Conservation (phyloP, 2,888 invertebrate genomes). For the Odontocolon sp. region DNA sequence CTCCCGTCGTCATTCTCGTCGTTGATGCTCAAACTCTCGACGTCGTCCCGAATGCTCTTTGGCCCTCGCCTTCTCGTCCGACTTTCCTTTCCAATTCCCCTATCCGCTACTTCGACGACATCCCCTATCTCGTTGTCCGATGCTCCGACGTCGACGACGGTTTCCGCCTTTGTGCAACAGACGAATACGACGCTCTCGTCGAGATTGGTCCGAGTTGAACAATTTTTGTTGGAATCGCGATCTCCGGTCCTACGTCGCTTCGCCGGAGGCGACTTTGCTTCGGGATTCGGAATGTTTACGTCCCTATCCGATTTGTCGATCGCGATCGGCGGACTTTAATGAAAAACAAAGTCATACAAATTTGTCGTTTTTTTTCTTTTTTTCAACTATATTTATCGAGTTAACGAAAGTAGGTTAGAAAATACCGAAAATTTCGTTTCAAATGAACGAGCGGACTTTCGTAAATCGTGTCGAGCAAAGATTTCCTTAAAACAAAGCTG, state of each 20-base stretch:
- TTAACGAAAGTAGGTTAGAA: not conserved
- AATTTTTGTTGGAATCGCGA: not conserved
- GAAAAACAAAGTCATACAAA: too few species aligned
- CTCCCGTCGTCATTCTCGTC: conserved; percentile 44
- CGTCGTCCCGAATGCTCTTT: not conserved
- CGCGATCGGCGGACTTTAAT: too few species aligned
- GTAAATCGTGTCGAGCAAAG: conserved; percentile 36
- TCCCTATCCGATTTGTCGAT: too few species aligned
- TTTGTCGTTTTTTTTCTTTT: not conserved
- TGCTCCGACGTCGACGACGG: not conserved
- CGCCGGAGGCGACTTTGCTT: not conserved
- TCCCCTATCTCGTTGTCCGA: not conserved
- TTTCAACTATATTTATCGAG: not conserved
- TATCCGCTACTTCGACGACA: conserved; percentile 1
- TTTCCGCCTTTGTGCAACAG: conserved; percentile 12
- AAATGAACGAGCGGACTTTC: conserved; percentile 53
- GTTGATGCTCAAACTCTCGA: conserved; percentile 14
- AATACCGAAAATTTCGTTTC: conserved; percentile 42
- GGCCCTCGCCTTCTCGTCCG: not conserved
- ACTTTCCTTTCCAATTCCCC: not conserved
- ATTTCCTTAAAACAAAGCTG: too few species aligned
- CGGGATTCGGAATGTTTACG: too few species aligned
- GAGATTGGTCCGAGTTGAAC: conserved; percentile 1
- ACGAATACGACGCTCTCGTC: conserved; percentile 55
- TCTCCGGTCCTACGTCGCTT: conserved; percentile 22